Evolutionary conservation across 2,113 vertebrate genomes (phyloP).

Genomic region (Apodemus speciosus): DNA sequence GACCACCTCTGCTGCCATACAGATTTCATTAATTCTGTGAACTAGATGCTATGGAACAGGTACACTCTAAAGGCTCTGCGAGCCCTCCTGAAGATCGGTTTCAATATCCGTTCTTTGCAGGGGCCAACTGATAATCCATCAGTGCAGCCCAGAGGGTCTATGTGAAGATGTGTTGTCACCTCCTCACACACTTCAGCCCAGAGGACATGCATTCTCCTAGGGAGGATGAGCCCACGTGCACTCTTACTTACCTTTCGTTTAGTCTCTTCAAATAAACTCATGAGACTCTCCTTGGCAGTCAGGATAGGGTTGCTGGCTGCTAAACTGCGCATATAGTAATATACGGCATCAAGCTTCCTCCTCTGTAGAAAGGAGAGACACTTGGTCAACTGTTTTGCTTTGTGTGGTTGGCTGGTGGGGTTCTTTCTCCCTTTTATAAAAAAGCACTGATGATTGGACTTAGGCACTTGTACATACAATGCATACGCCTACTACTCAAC

Average conservation of each 20-base stretch:
- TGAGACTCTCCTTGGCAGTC: conserved; percentile 98
- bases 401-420: too few species aligned
- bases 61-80: background rate
- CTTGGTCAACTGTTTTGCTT: conserved; percentile 31
- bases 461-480: background rate
- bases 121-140: background rate
- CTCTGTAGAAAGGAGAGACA: conserved; percentile 87
- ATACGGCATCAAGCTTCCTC: conserved; percentile 97
- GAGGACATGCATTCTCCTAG: conserved; percentile 52
- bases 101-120: background rate
- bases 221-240: conserved; percentile 41
- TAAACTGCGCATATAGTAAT: conserved; percentile 99
- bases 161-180: background rate
- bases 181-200: background rate
- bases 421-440: background rate
- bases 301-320: conserved; percentile 98
- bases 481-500: background rate
- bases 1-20: background rate
- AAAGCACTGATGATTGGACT: background rate
- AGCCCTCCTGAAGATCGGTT: background rate
- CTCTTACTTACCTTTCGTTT: conserved; percentile 93
- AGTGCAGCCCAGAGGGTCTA: background rate
- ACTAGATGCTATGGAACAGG: conserved; percentile 15
- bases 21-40: conserved; percentile 23
- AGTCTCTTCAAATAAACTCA: conserved; percentile 99